A percentile compares a stretch with the other conserved stretches of the same genome.
Evolutionary conservation across 2,113 vertebrate species (phyloP).

Genomic region (Elephas maximus): DNA sequence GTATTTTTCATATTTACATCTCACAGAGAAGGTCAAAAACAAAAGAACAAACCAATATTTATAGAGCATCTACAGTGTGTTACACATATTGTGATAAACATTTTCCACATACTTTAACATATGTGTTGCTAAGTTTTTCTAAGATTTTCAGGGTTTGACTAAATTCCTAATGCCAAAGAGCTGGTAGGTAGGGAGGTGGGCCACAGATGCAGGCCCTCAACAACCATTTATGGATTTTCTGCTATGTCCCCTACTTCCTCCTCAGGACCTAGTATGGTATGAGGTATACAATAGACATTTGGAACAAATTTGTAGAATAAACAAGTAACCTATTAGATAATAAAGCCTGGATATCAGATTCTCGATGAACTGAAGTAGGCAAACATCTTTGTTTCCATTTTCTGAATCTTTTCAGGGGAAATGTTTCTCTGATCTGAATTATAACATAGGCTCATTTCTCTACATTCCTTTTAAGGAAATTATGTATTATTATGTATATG

Average conservation of each 20-base stretch:
- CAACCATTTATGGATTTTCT: background rate
- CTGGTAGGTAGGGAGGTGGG: background rate
- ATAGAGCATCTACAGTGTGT: background rate
- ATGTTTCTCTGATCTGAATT: background rate
- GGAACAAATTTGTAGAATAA: background rate
- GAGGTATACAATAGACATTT: background rate
- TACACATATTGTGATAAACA: background rate
- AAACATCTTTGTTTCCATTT: background rate
- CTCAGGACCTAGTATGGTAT: too few relatives aligned
- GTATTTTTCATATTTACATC: background rate
- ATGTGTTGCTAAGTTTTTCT: background rate
- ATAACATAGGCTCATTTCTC: background rate
- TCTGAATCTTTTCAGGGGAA: background rate
- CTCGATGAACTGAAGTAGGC: background rate
- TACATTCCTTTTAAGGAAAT: background rate
- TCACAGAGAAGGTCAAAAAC: background rate
- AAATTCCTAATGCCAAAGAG: background rate
- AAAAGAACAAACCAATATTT: background rate
- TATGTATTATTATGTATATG: background rate
- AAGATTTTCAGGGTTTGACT: background rate
- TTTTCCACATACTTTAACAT: background rate
- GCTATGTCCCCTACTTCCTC: background rate
- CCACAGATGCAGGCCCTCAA: background rate
- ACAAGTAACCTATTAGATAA: background rate
- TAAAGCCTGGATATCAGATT: background rate